Evolutionary conservation across 2,797 vertebrate genomes (phyloP).

Genomic region (Pseudopleuronectes americanus): DNA sequence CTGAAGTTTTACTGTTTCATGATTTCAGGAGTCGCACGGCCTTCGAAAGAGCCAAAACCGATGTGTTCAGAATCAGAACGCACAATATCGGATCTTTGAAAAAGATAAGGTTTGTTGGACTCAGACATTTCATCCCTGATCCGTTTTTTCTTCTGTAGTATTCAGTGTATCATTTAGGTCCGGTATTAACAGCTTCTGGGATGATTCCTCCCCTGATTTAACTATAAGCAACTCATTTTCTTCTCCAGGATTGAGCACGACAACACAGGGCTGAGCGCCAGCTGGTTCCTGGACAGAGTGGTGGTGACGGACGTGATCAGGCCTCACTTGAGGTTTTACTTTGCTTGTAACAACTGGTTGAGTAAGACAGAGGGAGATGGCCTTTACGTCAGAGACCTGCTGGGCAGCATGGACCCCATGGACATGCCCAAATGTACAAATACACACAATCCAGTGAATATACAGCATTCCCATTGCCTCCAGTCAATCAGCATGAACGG

Average conservation of each 20-base stretch:
- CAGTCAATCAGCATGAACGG: background rate
- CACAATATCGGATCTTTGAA: slow-evolving; percentile 93
- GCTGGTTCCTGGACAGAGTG: slow-evolving; percentile 93
- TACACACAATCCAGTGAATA: background rate
- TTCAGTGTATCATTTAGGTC: background rate
- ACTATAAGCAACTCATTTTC: background rate
- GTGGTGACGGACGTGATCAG: slow-evolving; percentile 94
- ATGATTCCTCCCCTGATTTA: background rate
- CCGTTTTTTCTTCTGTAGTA: background rate
- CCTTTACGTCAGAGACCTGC: slow-evolving; percentile 88
- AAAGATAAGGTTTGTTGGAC: slow-evolving; percentile 89
- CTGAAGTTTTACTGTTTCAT: slow-evolving; percentile 13
- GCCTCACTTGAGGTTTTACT: slow-evolving; percentile 95
- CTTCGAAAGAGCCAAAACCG: slow-evolving; percentile 92
- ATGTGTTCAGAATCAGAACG: slow-evolving; percentile 95
- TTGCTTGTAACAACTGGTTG: slow-evolving; percentile 96
- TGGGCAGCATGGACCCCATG: slow-evolving; percentile 91
- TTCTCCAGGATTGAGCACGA: slow-evolving; percentile 92
- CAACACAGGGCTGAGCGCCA: slow-evolving; percentile 91
- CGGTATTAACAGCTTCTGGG: background rate
- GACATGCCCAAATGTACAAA: slow-evolving; percentile 92
- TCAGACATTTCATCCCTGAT: background rate
- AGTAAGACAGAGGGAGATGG: slow-evolving; percentile 92
- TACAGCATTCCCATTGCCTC: background rate
- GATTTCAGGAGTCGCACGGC: slow-evolving; percentile 92